Base-by-base conservation (phyloP, 2,113 vertebrate genomes). In the Pomatorhinus ruficollis region DNA sequence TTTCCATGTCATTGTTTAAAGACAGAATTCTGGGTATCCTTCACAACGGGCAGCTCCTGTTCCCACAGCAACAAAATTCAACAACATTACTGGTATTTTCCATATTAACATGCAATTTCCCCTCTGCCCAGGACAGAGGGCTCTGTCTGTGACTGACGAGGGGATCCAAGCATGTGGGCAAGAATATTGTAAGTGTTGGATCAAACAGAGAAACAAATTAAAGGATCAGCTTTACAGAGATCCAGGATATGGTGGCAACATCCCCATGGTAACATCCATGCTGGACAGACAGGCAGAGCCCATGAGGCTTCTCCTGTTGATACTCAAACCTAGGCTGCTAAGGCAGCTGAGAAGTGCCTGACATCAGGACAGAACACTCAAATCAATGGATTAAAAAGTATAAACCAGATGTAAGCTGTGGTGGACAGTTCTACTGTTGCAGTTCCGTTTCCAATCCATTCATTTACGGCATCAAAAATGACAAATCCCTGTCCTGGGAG, bases 11-110 rank as follows among this genome's bases (percentile, higher is more conserved):
- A 59, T 93, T 95, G 93, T 95, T 89, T 80, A 76, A 86, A 78
- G 96, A 27, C 53, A 81, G 83, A 89, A 44, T 84, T 85, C 75
- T 42, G 61, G 84, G 87, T 83, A 79, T 49, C 87, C 93, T 88
- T 68, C 88, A 22, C 70, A 57, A 45, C 13, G 21, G 35, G 57
- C 90, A 79, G 85, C 59, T 89, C 66, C 65, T 0, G 47, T 96
- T 96, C 40, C 97, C 87, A 33, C 0, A 61, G 97, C 90, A 97
- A 97, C 95, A 88, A 92, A 94, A 82, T 71, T 74, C 76, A 83
- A 92, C 90, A 95, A 69, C 87, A 79, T 72, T 86, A 74, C 68
- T 30, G 44, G 83, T 61, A 93, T 91, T 97, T 97, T 96, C 95
- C 94, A 90, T 89, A 69, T 2, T 1, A 91, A 96, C 90, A 85